Percentiles rank a stretch among this genome's conserved stretches.
Evolutionary conservation across 2,888 invertebrate species (phyloP).

Genomic region (Cerastis leucographa): DNA sequence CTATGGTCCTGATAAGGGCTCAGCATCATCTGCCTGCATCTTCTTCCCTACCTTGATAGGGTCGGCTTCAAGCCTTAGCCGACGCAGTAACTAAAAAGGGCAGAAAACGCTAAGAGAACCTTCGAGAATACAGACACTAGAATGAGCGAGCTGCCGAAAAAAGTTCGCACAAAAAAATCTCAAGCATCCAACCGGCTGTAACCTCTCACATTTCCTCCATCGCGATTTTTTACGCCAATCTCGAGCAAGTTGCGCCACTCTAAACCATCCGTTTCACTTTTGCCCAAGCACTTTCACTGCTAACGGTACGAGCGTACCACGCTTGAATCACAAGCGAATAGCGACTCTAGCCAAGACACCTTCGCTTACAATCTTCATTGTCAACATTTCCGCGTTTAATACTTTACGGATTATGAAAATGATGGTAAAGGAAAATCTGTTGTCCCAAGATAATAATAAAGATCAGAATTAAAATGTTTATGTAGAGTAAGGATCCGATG

Average conservation of each 20-base stretch:
- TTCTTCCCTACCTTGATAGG: not conserved
- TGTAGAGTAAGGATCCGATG: conserved; percentile 70
- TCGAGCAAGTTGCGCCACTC: conserved; percentile 81
- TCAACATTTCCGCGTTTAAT: conserved; percentile 53
- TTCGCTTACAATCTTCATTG: conserved; percentile 56
- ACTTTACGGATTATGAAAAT: conserved; percentile 46
- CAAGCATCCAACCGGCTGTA: conserved; percentile 57
- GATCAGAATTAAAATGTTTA: conserved; percentile 61
- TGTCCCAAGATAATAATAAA: conserved; percentile 64
- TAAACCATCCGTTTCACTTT: conserved; percentile 88
- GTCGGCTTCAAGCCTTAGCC: not conserved
- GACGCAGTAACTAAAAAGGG: not conserved
- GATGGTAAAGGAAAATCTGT: conserved; percentile 65
- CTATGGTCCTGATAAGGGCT: not conserved
- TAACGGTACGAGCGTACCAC: conserved; percentile 80
- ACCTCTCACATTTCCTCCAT: conserved; percentile 81
- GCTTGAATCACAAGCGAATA: conserved; percentile 72
- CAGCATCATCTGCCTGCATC: too few species aligned
- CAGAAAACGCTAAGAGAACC: not conserved
- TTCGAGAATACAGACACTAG: conserved; percentile 23
- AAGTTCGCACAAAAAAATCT: conserved; percentile 56
- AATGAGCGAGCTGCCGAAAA: conserved; percentile 50
- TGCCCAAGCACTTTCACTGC: conserved; percentile 88
- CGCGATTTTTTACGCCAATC: conserved; percentile 84
- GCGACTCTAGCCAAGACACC: conserved; percentile 67